Evolutionary conservation across 2,888 invertebrate genomes (phyloP), one percentile per base, ranked within the genome.

Genomic region (Oscheius onirici): DNA sequence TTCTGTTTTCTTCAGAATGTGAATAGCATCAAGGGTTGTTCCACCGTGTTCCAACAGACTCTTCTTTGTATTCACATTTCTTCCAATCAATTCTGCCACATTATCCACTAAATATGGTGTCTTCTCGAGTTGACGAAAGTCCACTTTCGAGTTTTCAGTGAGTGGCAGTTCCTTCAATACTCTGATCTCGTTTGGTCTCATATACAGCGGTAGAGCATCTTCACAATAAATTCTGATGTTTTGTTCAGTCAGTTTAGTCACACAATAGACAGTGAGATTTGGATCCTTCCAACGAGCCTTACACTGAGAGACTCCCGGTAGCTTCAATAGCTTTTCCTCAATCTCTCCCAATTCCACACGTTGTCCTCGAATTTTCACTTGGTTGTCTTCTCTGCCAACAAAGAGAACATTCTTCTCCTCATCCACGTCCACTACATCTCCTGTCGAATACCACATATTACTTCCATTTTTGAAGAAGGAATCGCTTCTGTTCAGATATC

Each of bases 271-370:
- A 22, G 74, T 67, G 2, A 85, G 70, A 46, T 72, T 73, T 54
- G 82, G 74, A 20, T 51, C 58, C 22, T 79, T 72, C 67, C 77
- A 79, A 11, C 77, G n/a, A 0, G 77, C 71, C 58, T 76, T 77
- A 22, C 73, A 76, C 34, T 65, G 54, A 11, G 26, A 3, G 8
- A 85, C 66, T 15, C 51, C 58, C 0, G 34, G 15, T 24, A 69
- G 52, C 10, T 28, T 3, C 22, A 66, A 49, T n/a, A 86, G 44
- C 3, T 60, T 70, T 13, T 57, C 72, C 46, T 87, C 87, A 11
- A 86, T 81, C 75, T 86, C 86, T 3, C 71, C 73, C 2, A 86
- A 52, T 26, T 86, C 86, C 11, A 86, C 79, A 13, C 86, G 80
- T 52, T 76, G 82, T 15, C 86, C 86, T 22, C 85, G 76, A 3